Evolutionary conservation across 37 sponge, comb jelly and placozoan species (phyloP).

Genomic region (Oscarella lobularis): DNA sequence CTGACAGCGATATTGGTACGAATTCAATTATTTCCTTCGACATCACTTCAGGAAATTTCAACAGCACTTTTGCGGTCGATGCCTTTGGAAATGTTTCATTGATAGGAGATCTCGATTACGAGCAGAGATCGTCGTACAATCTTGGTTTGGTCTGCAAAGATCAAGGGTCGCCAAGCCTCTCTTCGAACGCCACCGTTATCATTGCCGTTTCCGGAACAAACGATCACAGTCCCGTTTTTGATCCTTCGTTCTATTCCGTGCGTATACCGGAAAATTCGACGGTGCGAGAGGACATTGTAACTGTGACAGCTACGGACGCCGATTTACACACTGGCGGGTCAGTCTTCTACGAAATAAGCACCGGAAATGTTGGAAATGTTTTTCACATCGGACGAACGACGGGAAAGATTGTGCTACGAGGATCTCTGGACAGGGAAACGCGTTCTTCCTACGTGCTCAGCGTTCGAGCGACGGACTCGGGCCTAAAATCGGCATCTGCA

Average conservation of each 20-base stretch:
- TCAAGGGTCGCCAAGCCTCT: conserved; percentile 18
- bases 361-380: conserved; percentile 17
- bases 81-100: background rate
- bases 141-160: conserved; percentile 36
- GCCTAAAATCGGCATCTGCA: background rate
- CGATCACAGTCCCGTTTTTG: conserved; percentile 34
- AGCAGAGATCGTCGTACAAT: background rate
- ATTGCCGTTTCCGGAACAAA: conserved; percentile 32
- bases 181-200: conserved; percentile 15
- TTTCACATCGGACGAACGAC: conserved; percentile 18
- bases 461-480: background rate
- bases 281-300: conserved; percentile 22
- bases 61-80: background rate
- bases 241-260: conserved; percentile 14
- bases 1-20: background rate
- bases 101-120: conserved; percentile 1
- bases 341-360: conserved; percentile 19
- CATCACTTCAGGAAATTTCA: background rate
- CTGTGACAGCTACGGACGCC: conserved; percentile 25
- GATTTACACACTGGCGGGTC: conserved; percentile 32
- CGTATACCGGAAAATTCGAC: conserved; percentile 23
- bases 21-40: background rate
- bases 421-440: conserved; percentile 35
- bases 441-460: background rate
- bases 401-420: conserved; percentile 27